Conservation (phyloP, 1,140 invertebrate species). For the Panonychus citri region DNA sequence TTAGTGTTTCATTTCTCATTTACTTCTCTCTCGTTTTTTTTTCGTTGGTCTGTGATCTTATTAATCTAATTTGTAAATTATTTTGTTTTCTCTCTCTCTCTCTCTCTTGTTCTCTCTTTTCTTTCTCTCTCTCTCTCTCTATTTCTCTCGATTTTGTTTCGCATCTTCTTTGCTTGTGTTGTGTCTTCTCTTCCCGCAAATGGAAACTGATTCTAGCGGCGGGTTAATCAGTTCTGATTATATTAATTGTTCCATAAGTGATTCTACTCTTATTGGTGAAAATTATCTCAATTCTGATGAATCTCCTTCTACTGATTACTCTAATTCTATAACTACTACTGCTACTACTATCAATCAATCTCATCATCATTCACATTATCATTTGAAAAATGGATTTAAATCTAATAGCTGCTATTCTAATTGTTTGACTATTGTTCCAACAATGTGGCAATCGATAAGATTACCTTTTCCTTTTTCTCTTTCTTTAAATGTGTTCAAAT, state of each 20-base stretch:
- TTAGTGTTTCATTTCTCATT: not conserved
- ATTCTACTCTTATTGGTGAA: not conserved
- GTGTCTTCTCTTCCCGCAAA: not conserved
- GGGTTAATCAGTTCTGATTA: not conserved
- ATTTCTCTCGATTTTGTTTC: not conserved
- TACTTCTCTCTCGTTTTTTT: not conserved
- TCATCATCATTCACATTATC: no score
- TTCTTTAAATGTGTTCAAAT: not conserved
- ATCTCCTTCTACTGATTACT: not conserved
- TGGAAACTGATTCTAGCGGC: not conserved
- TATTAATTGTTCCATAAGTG: not conserved
- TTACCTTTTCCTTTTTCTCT: not conserved
- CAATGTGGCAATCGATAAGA: not conserved
- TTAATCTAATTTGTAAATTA: not conserved
- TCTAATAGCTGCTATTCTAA: no score
- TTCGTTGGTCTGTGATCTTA: not conserved
- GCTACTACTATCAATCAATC: no score
- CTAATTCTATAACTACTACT: constrained; percentile 33
- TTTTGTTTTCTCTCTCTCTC: not conserved
- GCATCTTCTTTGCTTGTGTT: not conserved
- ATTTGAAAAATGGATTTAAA: no score
- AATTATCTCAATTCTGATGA: not conserved
- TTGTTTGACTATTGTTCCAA: not conserved
- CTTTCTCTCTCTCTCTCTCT: constrained; percentile 1
- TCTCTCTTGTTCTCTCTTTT: not conserved